phyloP scores from a whole-genome alignment of 2,113 vertebrate genomes.

The Chaetodon auriga region DNA sequence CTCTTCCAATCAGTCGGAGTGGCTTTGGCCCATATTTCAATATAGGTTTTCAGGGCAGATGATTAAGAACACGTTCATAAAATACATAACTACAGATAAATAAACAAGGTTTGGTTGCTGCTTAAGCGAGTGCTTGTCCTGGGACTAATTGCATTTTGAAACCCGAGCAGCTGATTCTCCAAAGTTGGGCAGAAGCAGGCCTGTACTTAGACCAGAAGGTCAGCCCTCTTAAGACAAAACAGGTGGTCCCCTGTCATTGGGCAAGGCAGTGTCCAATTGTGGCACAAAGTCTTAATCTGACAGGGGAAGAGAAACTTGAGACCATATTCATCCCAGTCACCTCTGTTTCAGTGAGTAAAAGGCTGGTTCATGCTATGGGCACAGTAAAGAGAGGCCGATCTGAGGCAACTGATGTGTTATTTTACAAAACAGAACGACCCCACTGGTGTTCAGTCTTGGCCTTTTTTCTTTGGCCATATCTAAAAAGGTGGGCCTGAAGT shows the following conservation, averaged over 20 bases:
- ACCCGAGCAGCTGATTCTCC: neutral
- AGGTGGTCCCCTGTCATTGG: slow-evolving; percentile 67
- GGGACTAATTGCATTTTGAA: neutral
- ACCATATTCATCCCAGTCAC: slow-evolving; percentile 79
- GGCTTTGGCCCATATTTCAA: neutral
- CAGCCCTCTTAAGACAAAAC: neutral
- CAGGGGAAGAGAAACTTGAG: slow-evolving; percentile 65
- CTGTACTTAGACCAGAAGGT: neutral
- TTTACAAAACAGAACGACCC: neutral
- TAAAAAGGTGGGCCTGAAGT: neutral
- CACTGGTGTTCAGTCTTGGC: too few relatives aligned
- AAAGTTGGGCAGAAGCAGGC: neutral
- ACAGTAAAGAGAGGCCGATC: slow-evolving; percentile 28
- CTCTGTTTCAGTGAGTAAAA: slow-evolving; percentile 72
- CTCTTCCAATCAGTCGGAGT: neutral
- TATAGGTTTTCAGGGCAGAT: neutral
- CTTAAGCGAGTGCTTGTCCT: neutral
- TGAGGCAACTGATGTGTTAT: neutral
- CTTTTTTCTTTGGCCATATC: neutral
- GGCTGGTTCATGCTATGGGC: slow-evolving; percentile 80
- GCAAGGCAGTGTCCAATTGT: slow-evolving; percentile 76
- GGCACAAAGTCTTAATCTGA: slow-evolving; percentile 80
- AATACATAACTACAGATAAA: neutral
- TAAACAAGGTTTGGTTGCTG: neutral
- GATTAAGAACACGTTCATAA: neutral